These are phyloP conservation scores for Pluvialis apricaria DNA, from an alignment of 2,113 vertebrate genomes.

Conservation along the genomic window DNA sequence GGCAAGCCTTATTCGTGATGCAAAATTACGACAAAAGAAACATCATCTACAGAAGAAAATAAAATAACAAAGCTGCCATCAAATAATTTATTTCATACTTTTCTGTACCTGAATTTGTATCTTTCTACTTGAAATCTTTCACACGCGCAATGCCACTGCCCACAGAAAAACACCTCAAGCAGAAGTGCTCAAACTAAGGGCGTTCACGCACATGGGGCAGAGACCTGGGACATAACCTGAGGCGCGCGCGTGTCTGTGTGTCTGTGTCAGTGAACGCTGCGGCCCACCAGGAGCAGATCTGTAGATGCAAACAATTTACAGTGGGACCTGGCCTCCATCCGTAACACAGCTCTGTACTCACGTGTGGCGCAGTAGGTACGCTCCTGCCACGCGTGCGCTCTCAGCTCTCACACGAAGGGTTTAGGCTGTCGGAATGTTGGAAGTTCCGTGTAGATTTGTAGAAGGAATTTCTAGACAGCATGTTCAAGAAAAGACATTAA, in stretches of 20 bases:
- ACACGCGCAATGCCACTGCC: rapidly evolving
- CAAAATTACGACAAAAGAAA: not conserved
- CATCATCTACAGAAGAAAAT: not conserved
- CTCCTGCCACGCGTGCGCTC: rapidly evolving
- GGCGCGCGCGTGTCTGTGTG: not conserved
- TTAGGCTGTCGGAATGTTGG: not conserved
- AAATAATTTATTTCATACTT: not conserved
- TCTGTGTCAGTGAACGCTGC: rapidly evolving
- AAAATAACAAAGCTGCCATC: not conserved
- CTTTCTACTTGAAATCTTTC: not conserved
- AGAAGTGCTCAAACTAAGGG: not conserved
- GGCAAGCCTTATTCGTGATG: not conserved
- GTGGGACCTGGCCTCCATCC: not conserved
- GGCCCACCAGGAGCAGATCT: not conserved
- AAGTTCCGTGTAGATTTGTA: rapidly evolving
- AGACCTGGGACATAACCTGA: rapidly evolving
- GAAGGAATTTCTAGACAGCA: not conserved
- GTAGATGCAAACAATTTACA: no score
- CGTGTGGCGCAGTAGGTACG: rapidly evolving
- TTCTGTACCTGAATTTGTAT: not conserved
- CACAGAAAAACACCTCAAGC: not conserved
- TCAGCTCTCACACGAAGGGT: rapidly evolving
- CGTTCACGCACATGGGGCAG: rapidly evolving
- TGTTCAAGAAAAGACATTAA: not conserved
- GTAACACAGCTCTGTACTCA: rapidly evolving